Conservation (phyloP, 2,888 invertebrate genomes). For the Dastarcus helophoroides region DNA sequence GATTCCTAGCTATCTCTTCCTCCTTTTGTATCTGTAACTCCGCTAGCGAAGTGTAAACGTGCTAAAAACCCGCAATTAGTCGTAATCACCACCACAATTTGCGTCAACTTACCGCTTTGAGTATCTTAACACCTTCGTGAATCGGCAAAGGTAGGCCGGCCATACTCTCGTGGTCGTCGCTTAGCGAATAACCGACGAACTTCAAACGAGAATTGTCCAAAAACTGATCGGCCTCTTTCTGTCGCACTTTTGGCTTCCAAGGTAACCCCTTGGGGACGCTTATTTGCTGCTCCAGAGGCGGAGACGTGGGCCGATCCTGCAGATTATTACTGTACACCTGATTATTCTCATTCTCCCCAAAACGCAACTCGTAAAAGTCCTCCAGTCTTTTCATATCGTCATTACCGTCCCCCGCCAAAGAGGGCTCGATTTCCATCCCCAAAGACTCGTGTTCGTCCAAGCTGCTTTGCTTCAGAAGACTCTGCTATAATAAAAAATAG, state of each 20-base stretch:
- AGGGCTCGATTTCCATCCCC: conserved; percentile 57
- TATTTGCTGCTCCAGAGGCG: conserved; percentile 16
- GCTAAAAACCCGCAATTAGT: conserved; percentile 51
- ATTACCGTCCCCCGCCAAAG: conserved; percentile 49
- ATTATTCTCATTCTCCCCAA: conserved; percentile 35
- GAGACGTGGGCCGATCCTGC: conserved; percentile 27
- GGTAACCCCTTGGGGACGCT: conserved; percentile 53
- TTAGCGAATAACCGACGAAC: conserved; percentile 90
- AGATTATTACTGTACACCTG: conserved; percentile 28
- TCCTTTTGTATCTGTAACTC: conserved; percentile 88
- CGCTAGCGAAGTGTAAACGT: conserved; percentile 86
- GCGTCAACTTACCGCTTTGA: conserved; percentile 52
- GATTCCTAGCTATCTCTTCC: conserved; percentile 83
- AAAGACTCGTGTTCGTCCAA: conserved; percentile 71
- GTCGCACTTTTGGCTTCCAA: conserved; percentile 93
- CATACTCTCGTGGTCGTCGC: conserved; percentile 74
- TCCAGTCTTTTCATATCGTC: conserved; percentile 43
- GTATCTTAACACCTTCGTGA: conserved; percentile 86
- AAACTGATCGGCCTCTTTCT: conserved; percentile 87
- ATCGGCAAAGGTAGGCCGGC: conserved; percentile 95
- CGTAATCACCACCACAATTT: background rate
- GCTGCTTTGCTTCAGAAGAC: conserved; percentile 80
- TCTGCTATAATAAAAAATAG: conserved; percentile 5
- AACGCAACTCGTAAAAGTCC: conserved; percentile 42
- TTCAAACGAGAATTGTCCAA: conserved; percentile 84